Evolutionary conservation across 2,113 vertebrate genomes (phyloP).

Genomic region (Microcebus murinus): DNA sequence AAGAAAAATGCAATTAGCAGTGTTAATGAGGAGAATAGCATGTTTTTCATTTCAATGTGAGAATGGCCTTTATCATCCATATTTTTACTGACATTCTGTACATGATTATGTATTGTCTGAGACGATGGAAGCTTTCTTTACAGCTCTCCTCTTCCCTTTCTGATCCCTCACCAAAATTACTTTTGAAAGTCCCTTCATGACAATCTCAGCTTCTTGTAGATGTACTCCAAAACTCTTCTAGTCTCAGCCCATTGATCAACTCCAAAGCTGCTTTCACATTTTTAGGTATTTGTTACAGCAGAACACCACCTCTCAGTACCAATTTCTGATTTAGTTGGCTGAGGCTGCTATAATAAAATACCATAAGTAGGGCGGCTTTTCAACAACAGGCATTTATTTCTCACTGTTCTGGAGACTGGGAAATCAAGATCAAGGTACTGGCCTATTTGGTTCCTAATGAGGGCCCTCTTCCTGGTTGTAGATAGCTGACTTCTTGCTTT

Average conservation of each 20-base stretch:
- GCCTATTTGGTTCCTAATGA: not conserved
- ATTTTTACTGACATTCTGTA: not conserved
- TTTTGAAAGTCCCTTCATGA: not conserved
- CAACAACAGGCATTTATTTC: not conserved
- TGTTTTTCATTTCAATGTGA: not conserved
- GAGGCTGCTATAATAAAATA: not conserved
- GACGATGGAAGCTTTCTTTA: not conserved
- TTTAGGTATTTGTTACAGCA: not conserved
- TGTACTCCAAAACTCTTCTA: not conserved
- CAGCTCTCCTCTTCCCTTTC: not conserved
- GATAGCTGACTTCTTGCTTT: not conserved
- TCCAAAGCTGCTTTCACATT: not conserved
- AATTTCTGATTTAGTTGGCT: not conserved
- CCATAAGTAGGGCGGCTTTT: not conserved
- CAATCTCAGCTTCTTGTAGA: not conserved
- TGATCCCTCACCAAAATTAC: not conserved
- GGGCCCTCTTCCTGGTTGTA: not conserved
- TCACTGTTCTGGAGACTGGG: not conserved
- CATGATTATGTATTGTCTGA: not conserved
- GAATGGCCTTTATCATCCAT: not conserved
- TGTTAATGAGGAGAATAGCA: not conserved
- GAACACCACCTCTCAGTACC: not conserved
- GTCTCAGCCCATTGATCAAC: not conserved
- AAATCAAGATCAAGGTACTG: not conserved
- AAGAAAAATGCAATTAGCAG: not conserved